Base-by-base conservation (phyloP, 2,888 invertebrate genomes). In the Sipha maydis region DNA sequence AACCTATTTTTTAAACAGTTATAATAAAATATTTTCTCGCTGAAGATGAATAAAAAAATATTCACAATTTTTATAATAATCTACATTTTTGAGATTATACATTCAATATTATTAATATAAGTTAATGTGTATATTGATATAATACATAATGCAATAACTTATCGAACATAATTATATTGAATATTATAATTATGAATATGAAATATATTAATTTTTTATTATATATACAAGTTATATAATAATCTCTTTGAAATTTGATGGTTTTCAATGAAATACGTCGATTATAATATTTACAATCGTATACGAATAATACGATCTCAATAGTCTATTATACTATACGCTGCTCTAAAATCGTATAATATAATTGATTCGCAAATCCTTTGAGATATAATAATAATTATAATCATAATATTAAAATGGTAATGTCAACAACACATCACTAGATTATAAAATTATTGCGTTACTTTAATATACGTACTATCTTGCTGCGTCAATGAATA, bases 401-500 rank as follows among this genome's bases (percentile, higher is more conserved):
- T 34, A 34, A 34, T 34, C 2, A 34, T 34, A 34, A 34, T 34
- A 9, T 17, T 76, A 38, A 71, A 41, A 41, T 9, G 21, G 11
- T 69, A 38, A 73, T 54, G 75, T 34, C 56, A 83, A 56, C 75
- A n/a, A 21, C n/a, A n/a, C 48, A 61, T 34, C 73, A 19, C 71
- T 56, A n/a, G 54, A 83, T 83, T 83, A 54, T 71, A 48, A 48
- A 31, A 61, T 61, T 61, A 75, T 75, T 75, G 21, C 11, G 34
- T 56, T 48, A 56, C 61, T 61, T 28, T 67, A 28, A 28, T 61
- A n/a, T 61, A 76, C 41, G 21, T 76, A 31, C n/a, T 28, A 84
- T 61, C 78, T 85, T 34, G n/a, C 1, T 21, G 69, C 19, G 0
- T 71, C 85, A 78, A 85, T 71, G 71, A 71, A 77, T 79, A 77